Percentiles rank a stretch among this genome's conserved stretches.
Evolutionary conservation across 2,113 vertebrate species (phyloP).

Genomic region (Nestor notabilis): DNA sequence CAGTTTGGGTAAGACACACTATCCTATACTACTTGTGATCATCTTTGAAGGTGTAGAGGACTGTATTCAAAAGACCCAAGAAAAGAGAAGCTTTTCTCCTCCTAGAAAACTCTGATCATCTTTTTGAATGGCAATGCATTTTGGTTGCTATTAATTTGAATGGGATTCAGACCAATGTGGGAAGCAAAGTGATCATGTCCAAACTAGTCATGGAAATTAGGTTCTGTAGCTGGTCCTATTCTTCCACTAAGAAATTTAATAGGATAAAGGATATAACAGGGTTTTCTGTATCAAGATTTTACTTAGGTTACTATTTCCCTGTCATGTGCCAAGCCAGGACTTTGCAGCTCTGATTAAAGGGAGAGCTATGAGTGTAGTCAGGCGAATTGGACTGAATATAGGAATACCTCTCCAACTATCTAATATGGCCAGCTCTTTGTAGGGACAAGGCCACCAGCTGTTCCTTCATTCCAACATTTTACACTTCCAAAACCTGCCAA

Average conservation of each 20-base stretch:
- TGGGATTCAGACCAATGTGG: not conserved
- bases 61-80: not conserved
- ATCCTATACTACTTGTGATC: not conserved
- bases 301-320: not conserved
- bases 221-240: not conserved
- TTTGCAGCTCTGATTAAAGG: not conserved
- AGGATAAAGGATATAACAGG: not conserved
- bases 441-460: fast-evolving
- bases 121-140: not conserved
- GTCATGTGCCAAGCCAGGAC: not conserved
- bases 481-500: not conserved
- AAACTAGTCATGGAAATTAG: not conserved
- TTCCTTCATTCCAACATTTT: not conserved
- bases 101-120: not conserved
- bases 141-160: not conserved
- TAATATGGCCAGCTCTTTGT: not conserved
- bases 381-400: not conserved
- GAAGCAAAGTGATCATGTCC: not conserved
- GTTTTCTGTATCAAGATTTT: not conserved
- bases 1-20: not conserved
- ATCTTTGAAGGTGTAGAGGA: not conserved
- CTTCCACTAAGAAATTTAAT: not conserved
- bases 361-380: no score
- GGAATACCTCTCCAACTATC: not conserved
- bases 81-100: not conserved